A percentile compares a stretch with the other conserved stretches of the same genome.
These are phyloP conservation scores for Thalassoma bifasciatum DNA, from an alignment of 2,113 vertebrate genomes.

Conservation along the genomic window DNA sequence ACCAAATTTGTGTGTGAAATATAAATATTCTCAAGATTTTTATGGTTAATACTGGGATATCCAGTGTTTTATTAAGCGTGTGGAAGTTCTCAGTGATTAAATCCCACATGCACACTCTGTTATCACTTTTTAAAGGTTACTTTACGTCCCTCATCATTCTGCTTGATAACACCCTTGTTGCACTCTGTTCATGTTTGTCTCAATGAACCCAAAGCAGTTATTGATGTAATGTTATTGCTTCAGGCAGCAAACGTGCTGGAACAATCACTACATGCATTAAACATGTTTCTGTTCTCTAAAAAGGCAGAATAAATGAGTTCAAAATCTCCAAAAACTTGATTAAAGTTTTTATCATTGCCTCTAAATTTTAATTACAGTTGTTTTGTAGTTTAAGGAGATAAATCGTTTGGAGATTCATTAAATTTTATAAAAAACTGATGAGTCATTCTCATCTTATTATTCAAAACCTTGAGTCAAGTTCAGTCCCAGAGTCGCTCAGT, in stretches of 20 bases:
- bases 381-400: background rate
- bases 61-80: conserved; percentile 30
- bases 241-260: background rate
- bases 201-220: conserved; percentile 18
- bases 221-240: conserved; percentile 31
- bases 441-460: background rate
- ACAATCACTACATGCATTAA: background rate
- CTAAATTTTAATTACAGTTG: background rate
- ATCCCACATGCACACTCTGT: conserved; percentile 34
- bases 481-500: conserved; percentile 16
- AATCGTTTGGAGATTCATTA: background rate
- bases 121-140: conserved; percentile 46
- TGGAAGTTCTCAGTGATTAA: conserved; percentile 38
- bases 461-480: conserved; percentile 15
- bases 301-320: background rate
- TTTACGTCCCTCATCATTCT: background rate
- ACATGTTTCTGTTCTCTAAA: background rate
- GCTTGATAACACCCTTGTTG: conserved; percentile 2
- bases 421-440: background rate
- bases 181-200: background rate
- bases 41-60: background rate
- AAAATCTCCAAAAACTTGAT: background rate
- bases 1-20: background rate
- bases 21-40: conserved; percentile 45
- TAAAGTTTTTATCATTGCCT: background rate